These are phyloP conservation scores for Sander lucioperca DNA, from an alignment of 2,113 vertebrate genomes.

Conservation along the genomic window DNA sequence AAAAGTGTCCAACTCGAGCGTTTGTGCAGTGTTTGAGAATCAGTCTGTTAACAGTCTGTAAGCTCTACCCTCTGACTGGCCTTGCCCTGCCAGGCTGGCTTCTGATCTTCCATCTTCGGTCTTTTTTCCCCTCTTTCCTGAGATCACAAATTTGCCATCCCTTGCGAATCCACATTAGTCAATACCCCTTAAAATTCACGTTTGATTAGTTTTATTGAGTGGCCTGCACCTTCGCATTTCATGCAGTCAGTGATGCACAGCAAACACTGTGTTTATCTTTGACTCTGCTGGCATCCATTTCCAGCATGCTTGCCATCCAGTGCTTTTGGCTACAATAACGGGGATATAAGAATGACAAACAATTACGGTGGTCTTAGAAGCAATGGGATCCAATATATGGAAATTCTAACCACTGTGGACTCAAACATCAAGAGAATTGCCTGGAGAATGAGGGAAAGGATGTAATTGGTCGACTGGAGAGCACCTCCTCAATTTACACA, in stretches of 20 bases:
- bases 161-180: constrained; percentile 51
- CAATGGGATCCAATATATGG: constrained; percentile 39
- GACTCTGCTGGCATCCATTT: constrained; percentile 25
- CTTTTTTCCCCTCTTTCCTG: constrained; percentile 15
- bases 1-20: not conserved
- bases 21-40: constrained; percentile 10
- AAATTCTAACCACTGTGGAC: constrained; percentile 49
- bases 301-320: constrained; percentile 9
- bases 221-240: constrained; percentile 54
- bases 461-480: constrained; percentile 43
- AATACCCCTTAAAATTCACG: constrained; percentile 77
- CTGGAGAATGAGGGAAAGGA: constrained; percentile 37
- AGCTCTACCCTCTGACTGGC: constrained; percentile 49
- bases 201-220: constrained; percentile 79
- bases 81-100: constrained; percentile 49
- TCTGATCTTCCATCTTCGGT: constrained; percentile 48
- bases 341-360: constrained; percentile 61
- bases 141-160: constrained; percentile 55
- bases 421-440: constrained; percentile 48
- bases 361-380: constrained; percentile 48
- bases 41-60: constrained; percentile 15
- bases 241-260: constrained; percentile 51
- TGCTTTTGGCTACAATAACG: constrained; percentile 44
- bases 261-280: constrained; percentile 58
- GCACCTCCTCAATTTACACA: constrained; percentile 31